Evolutionary conservation across 2,113 vertebrate genomes (phyloP), one percentile per base, ranked within the genome.

Genomic region (Varanus komodoensis): DNA sequence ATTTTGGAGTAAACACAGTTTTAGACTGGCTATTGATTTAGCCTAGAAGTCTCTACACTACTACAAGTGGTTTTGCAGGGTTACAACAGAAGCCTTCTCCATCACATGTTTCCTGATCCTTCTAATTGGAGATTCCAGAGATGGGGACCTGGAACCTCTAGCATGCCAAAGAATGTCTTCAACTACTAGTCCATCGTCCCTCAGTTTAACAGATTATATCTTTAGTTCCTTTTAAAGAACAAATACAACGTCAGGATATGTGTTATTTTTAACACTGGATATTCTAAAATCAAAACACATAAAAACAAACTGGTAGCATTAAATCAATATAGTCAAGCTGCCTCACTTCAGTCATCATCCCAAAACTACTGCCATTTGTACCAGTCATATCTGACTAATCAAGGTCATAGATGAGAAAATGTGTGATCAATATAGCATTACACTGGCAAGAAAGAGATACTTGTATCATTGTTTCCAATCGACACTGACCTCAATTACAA

Each of bases 371-470:
- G 82, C 88, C 34, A 86, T 90, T 92, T 91, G 52, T 86, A 90
- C 54, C 44, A 93, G 75, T 0, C 0, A 89, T 12, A 91, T 57
- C n/a, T 52, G 90, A 89, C 87, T 91, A 94, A 93, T 94, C 88
- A 93, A 93, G 92, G 87, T 77, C 89, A 61, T 34, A 23, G 52
- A 77, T 14, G 50, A 91, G 91, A 90, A 92, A 86, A 93, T 84
- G 29, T 92, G 74, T 91, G 89, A 95, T 92, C 52, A 87, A 68
- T 93, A 91, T 57, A 81, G 91, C 69, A 94, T 89, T 57, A 79
- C 82, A 83, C 81, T 90, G 12, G 8, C 84, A 29, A 64, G 83
- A 21, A 68, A 89, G 91, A 90, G 7, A 29, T 75, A 88, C 91
- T 92, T 93, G 57, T 77, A 91, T 61, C 12, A 23, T 50, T 71